Evolutionary conservation across 2,888 invertebrate genomes (phyloP).

Genomic region (Patella ulyssiponensis): DNA sequence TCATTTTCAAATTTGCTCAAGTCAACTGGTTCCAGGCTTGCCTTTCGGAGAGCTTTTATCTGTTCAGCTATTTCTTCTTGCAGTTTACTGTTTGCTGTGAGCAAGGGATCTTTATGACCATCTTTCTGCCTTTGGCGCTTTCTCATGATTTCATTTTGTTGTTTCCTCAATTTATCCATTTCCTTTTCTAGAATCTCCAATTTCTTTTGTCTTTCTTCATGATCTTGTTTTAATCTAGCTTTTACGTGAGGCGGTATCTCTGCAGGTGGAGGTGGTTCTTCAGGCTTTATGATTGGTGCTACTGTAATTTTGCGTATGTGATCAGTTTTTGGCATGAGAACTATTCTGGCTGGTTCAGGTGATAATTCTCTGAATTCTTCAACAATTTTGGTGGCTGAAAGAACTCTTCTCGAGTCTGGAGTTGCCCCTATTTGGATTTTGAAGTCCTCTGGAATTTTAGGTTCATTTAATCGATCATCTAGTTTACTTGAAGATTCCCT

Average conservation of each 20-base stretch:
- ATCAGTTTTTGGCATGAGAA: conserved; percentile 12
- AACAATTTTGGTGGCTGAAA: not conserved
- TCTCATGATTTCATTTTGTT: conserved; percentile 65
- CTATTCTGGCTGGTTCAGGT: not conserved
- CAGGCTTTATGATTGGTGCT: not conserved
- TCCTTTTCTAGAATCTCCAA: conserved; percentile 54
- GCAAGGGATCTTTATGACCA: conserved; percentile 65
- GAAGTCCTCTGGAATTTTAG: not conserved
- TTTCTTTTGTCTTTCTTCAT: conserved; percentile 44
- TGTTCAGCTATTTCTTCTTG: conserved; percentile 64
- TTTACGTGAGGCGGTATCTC: not conserved
- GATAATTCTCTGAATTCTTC: not conserved
- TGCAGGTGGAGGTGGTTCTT: not conserved
- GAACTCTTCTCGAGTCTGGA: not conserved
- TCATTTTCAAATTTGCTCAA: conserved; percentile 28
- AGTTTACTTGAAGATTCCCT: not conserved
- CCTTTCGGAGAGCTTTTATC: conserved; percentile 48
- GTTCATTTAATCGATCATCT: not conserved
- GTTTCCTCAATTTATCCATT: conserved; percentile 54
- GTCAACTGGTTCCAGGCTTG: conserved; percentile 35
- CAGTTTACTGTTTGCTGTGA: conserved; percentile 63
- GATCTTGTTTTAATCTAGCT: conserved; percentile 31
- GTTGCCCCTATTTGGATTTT: not conserved
- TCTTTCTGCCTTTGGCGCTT: conserved; percentile 58
- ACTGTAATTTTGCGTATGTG: not conserved